Conservation (phyloP, 2,113 vertebrate genomes). For the Micronycteris hirsuta region DNA sequence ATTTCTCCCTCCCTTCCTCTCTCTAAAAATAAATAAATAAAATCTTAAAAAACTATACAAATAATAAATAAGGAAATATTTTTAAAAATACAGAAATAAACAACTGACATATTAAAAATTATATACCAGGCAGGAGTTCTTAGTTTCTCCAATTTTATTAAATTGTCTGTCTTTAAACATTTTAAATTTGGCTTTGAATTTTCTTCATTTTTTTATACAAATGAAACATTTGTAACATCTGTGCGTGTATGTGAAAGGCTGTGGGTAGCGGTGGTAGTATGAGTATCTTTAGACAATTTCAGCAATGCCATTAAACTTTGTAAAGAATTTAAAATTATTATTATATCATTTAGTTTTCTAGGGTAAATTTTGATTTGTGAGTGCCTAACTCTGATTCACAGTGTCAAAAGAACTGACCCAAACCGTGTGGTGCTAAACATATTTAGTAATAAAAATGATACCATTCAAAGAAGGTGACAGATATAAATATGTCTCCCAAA, state of each 20-base stretch:
- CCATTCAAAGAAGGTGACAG: neutral
- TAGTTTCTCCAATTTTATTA: neutral
- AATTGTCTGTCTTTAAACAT: neutral
- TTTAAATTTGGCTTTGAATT: neutral
- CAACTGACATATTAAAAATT: neutral
- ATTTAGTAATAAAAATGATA: conserved; percentile 13
- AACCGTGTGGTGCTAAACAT: neutral
- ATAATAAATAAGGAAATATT: neutral
- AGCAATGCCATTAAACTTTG: neutral
- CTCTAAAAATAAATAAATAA: too few species aligned
- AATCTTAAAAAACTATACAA: neutral
- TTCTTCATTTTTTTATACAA: neutral
- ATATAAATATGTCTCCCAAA: neutral
- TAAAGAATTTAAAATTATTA: conserved; percentile 7
- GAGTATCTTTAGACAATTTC: neutral
- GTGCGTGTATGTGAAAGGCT: neutral
- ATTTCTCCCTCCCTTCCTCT: too few species aligned
- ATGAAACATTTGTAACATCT: neutral
- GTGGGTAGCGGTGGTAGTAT: neutral
- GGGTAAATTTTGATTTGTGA: conserved; percentile 3
- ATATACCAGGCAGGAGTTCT: neutral
- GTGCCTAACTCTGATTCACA: neutral
- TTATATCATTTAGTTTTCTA: conserved; percentile 12
- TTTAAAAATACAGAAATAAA: neutral
- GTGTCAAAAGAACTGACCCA: neutral